Percentiles rank a stretch among this genome's conserved stretches.
These are phyloP conservation scores for Myocastor coypus DNA, from an alignment of 2,113 vertebrate species.

Conservation along the genomic window DNA sequence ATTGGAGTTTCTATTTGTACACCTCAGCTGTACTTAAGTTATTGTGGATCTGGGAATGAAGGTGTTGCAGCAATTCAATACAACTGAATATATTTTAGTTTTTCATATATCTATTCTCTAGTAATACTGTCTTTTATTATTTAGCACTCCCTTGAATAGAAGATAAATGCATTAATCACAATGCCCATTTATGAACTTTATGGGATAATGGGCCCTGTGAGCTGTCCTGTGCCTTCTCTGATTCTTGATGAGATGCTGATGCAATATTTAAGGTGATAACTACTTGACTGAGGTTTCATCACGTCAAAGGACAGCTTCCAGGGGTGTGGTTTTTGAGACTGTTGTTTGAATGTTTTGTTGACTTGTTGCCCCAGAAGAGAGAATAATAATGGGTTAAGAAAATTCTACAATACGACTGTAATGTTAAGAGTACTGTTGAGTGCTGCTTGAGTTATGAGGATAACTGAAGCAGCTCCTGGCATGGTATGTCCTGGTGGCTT, in stretches of 20 bases:
- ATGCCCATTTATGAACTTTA: background rate
- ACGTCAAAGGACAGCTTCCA: background rate
- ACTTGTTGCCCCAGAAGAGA: background rate
- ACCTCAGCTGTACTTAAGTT: background rate
- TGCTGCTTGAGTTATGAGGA: background rate
- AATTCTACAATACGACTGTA: background rate
- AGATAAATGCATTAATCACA: conserved; percentile 59
- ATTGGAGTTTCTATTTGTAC: background rate
- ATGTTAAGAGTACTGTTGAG: background rate
- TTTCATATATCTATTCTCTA: background rate
- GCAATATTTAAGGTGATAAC: background rate
- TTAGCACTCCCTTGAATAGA: background rate
- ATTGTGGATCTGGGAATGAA: background rate
- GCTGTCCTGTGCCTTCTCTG: background rate
- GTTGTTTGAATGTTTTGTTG: conserved; percentile 1
- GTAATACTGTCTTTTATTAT: conserved; percentile 7
- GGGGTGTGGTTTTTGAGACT: background rate
- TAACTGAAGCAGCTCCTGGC: background rate
- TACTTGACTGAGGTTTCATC: conserved; percentile 20
- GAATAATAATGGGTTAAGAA: background rate
- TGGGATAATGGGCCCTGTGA: background rate
- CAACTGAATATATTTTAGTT: background rate
- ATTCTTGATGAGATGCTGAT: conserved; percentile 3
- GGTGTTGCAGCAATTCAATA: background rate
- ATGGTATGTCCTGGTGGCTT: background rate